phyloP scores from a whole-genome alignment of 1,140 invertebrate genomes.

The Temnothorax nylanderi region DNA sequence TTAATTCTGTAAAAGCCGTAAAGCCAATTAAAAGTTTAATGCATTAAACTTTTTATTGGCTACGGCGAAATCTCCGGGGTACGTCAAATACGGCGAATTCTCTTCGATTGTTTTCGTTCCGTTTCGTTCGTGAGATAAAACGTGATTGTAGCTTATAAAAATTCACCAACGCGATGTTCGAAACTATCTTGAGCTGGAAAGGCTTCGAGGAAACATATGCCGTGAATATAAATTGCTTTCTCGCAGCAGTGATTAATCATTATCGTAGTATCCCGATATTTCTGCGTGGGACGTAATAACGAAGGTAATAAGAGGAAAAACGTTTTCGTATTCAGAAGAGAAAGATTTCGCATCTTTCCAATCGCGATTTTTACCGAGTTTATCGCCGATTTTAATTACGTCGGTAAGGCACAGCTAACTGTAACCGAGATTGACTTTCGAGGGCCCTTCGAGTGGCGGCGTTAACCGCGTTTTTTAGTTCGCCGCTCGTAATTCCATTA shows the following conservation, averaged over 20 bases:
- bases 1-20: too few relatives aligned
- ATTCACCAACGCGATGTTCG: background rate
- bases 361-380: background rate
- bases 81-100: too few relatives aligned
- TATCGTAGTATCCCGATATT: background rate
- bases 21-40: too few relatives aligned
- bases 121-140: too few relatives aligned
- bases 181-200: background rate
- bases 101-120: too few relatives aligned
- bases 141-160: too few relatives aligned
- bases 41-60: too few relatives aligned
- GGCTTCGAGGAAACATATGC: background rate
- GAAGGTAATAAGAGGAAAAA: background rate
- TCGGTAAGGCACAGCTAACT: background rate
- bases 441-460: background rate
- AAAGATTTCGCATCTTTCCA: background rate
- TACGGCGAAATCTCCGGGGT: too few relatives aligned
- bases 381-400: conserved; percentile 21
- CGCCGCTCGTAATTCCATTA: background rate
- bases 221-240: background rate
- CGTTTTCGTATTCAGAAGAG: background rate
- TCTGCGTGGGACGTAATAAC: background rate
- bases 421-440: conserved; percentile 20
- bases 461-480: conserved; percentile 2
- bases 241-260: background rate